Base-by-base conservation (phyloP, 1,140 invertebrate species). In the Carposina sasakii region DNA sequence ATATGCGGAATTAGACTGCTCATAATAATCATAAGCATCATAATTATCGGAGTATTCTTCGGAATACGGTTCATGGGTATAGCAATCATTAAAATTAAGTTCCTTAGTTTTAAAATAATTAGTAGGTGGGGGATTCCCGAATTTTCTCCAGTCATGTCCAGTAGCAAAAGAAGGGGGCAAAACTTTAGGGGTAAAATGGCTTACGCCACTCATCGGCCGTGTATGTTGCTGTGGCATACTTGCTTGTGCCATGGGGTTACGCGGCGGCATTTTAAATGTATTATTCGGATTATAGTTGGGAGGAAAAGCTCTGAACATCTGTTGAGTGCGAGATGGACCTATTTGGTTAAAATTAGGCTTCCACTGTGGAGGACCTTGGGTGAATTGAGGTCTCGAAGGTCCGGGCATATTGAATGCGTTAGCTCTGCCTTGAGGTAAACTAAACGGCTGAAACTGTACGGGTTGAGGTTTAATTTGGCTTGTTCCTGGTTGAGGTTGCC, bases 241-340 rank as follows among this genome's bases (percentile, higher is more conserved):
- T 6, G 12, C 6, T 12, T 28, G 24, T 28, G 24, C 6, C 12
- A 28, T 12, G 6, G 24, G 24, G 24, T 28, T 28, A 28, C 24
- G 24, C 12, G 24, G 24, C 12, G 24, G 24, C 24, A 48, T 37
- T 52, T 57, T 40, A 60, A 43, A 8, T 46, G 53, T 16, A 46
- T 34, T 54, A 49, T 53, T 46, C 24, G 50, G 40, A 34, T 44
- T 47, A 15, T 47, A 47, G 13, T 26, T 37, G 10, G 19, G 40
- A 6, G 28, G 48, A 9, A 28, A 5, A 4, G 22, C 21, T 6
- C 48, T 13, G 31, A 51, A 43, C 31, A 52, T 52, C 15, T 39
- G 49, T 19, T 52, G 34, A 15, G 34, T 37, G 15, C 42, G 42
- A 12, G 24, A 36, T 17, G 48, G 40, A 28, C 33, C 22, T 10